Percentiles rank a stretch among this genome's conserved stretches.
These are phyloP conservation scores for Pyrochroa serraticornis DNA, from an alignment of 2,888 invertebrate genomes.

Conservation along the genomic window DNA sequence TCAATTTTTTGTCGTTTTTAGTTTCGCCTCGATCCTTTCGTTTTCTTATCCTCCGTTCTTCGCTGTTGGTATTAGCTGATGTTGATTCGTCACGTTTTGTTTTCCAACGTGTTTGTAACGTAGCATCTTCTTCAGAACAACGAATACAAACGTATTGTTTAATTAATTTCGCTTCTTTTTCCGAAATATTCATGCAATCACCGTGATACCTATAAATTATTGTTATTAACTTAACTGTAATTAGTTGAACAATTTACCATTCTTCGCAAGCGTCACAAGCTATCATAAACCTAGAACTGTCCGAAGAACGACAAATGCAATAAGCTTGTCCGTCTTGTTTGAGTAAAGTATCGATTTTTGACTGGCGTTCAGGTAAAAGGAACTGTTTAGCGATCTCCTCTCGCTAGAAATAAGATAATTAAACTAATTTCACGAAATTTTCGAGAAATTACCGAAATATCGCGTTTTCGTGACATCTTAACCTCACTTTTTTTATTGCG, in stretches of 20 bases:
- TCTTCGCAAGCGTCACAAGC: constrained; percentile 97
- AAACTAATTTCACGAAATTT: constrained; percentile 8
- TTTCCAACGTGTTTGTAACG: constrained; percentile 66
- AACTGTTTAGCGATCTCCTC: constrained; percentile 91
- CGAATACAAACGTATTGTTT: constrained; percentile 91
- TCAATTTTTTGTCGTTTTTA: constrained; percentile 58
- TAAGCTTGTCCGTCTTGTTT: constrained; percentile 92
- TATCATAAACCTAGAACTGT: constrained; percentile 96
- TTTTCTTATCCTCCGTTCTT: constrained; percentile 48
- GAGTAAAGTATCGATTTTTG: constrained; percentile 84
- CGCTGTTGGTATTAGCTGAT: constrained; percentile 33
- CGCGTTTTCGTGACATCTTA: constrained; percentile 44
- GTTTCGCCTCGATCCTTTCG: constrained; percentile 50
- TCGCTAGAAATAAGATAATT: constrained; percentile 63
- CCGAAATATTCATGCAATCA: constrained; percentile 94
- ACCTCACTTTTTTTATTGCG: constrained; percentile 7
- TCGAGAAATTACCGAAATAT: constrained; percentile 43
- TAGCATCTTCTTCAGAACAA: constrained; percentile 83
- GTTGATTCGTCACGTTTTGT: constrained; percentile 49
- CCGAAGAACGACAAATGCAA: constrained; percentile 93
- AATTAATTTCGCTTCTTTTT: constrained; percentile 90
- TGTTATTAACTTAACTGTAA: neutral
- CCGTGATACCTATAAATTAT: constrained; percentile 88
- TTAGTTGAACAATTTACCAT: constrained; percentile 64
- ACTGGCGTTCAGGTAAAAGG: constrained; percentile 86